A percentile compares a stretch with the other conserved stretches of the same genome.
Evolutionary conservation across 2,888 invertebrate genomes (phyloP).

Genomic region (Eledona agricola): DNA sequence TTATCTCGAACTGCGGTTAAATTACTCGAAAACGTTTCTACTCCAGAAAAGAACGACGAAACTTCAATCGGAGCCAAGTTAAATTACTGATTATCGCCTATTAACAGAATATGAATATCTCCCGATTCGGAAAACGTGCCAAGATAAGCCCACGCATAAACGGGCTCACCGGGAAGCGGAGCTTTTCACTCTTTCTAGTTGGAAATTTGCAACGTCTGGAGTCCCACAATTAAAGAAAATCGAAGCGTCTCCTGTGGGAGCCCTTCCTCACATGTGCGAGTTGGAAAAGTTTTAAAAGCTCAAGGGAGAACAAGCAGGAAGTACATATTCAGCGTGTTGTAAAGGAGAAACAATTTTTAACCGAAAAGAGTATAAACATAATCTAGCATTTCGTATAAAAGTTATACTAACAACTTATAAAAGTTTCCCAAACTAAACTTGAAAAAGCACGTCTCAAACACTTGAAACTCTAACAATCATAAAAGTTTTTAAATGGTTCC

Average conservation of each 20-base stretch:
- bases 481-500: constrained; percentile 54
- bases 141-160: constrained; percentile 16
- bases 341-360: constrained; percentile 45
- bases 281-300: constrained; percentile 33
- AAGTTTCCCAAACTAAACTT: constrained; percentile 48
- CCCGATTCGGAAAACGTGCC: background rate
- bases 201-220: background rate
- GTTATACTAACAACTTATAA: constrained; percentile 51
- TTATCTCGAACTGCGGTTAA: constrained; percentile 35
- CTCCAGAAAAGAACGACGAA: constrained; percentile 19
- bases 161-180: constrained; percentile 2
- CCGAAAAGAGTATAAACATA: constrained; percentile 49
- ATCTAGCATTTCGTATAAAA: constrained; percentile 50
- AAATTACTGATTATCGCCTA: constrained; percentile 32
- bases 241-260: constrained; percentile 11
- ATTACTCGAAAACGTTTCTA: constrained; percentile 35
- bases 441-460: constrained; percentile 51
- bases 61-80: constrained; percentile 28
- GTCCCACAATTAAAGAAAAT: constrained; percentile 20
- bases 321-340: constrained; percentile 36
- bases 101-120: constrained; percentile 32
- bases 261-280: constrained; percentile 7
- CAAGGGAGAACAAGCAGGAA: constrained; percentile 28
- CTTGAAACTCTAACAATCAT: constrained; percentile 52
- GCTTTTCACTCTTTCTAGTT: constrained; percentile 7